Evolutionary conservation across 2,797 vertebrate species (phyloP), one percentile per base, ranked within the genome.

Genomic region (Coluber constrictor): DNA sequence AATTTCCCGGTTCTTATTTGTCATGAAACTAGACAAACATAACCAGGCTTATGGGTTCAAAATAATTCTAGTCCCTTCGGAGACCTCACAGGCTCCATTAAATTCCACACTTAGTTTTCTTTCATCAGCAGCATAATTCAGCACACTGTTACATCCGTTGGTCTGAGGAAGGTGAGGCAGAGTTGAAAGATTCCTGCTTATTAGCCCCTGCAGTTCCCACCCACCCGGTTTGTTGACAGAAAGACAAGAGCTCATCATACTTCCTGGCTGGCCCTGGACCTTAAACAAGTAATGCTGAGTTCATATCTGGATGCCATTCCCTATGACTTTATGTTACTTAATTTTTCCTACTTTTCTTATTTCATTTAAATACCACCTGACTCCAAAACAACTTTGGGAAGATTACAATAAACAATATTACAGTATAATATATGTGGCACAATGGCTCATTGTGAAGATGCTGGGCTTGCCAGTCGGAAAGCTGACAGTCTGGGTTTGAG

Each of bases 81-180:
- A 0, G 43, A n/a, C n/a, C 29, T 63, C 12, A 47, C 2, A 3
- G 23, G 56, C 23, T 13, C 89, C 13, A 47, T 87, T 91, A 90
- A 92, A 93, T 29, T 13, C 57, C 27, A 8, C 12, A 63, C 27
- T 29, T 54, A 13, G n/a, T 43, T 27, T 92, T 60, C 1, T 92
- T 93, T 93, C 91, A 92, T 43, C 91, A 92, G 8, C 56, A n/a
- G 3, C 3, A 3, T 86, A 93, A 88, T 89, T 59, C 12, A 25
- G 63, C 51, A 93, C 66, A 90, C 66, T 92, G 90, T 61, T 92
- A 91, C 54, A 57, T 91, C 61, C 89, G 86, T 25, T 90, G 91
- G 89, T 59, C 37, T 88, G 57, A 56, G 63, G 56, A 56, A 51
- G 90, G 63, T 61, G 79, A 90, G 47, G 29, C 91, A 90, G 37